Conservation (phyloP, 2,888 invertebrate genomes). For the Calameuta filiformis region DNA sequence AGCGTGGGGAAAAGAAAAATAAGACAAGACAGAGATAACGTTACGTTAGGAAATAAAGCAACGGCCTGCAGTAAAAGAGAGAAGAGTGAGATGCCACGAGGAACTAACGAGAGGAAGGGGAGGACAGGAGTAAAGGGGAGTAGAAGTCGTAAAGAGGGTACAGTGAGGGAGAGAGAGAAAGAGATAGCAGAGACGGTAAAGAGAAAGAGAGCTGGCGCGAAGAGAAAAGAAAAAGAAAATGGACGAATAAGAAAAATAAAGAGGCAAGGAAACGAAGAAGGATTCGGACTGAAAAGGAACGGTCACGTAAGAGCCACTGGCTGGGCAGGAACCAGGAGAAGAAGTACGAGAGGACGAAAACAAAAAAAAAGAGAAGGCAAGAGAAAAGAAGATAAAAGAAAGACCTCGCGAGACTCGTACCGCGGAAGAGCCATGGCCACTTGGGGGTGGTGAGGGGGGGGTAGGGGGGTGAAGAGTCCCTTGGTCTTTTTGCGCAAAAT, state of each 20-base stretch:
- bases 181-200: conserved; percentile 18
- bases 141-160: neutral
- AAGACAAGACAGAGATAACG: conserved; percentile 25
- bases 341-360: neutral
- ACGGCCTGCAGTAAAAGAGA: conserved; percentile 5
- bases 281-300: neutral
- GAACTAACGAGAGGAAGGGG: neutral
- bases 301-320: neutral
- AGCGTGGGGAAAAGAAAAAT: neutral
- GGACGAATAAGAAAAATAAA: conserved; percentile 5
- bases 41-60: conserved; percentile 33
- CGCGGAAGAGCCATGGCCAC: conserved; percentile 52
- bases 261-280: conserved; percentile 2
- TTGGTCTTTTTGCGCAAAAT: conserved; percentile 41
- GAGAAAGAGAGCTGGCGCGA: conserved; percentile 26
- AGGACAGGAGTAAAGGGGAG: neutral
- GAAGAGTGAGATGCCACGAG: neutral
- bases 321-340: conserved; percentile 1
- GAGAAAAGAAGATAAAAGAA: conserved; percentile 32
- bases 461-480: conserved; percentile 31
- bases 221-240: neutral
- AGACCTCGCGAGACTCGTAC: conserved; percentile 55
- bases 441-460: conserved; percentile 29
- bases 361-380: conserved; percentile 19
- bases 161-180: conserved; percentile 12